phyloP scores from a whole-genome alignment of 2,888 invertebrate genomes.

The Odontomyia ornata region DNA sequence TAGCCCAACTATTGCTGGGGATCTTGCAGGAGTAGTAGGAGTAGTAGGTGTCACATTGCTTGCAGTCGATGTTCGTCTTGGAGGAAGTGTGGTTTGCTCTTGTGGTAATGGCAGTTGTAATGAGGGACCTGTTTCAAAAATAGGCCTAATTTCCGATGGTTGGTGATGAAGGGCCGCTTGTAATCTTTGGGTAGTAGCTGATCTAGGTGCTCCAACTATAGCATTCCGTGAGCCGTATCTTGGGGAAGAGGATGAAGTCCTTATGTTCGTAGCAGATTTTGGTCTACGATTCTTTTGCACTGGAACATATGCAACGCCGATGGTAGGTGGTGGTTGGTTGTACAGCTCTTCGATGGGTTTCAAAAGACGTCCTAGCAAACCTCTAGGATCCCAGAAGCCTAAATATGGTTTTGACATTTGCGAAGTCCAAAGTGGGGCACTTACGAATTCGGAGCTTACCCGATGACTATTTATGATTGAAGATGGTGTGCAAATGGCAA shows the following conservation, averaged over 20 bases:
- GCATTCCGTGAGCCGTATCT: neutral
- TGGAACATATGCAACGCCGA: conserved; percentile 28
- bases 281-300: neutral
- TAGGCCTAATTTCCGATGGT: neutral
- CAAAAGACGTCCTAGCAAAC: conserved; percentile 24
- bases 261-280: neutral
- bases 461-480: conserved; percentile 24
- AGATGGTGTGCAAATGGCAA: neutral
- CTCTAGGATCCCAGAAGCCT: conserved; percentile 43
- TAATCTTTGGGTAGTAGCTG: neutral
- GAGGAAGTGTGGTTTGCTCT: neutral
- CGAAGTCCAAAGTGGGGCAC: conserved; percentile 8
- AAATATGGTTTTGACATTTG: conserved; percentile 6
- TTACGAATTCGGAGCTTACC: conserved; percentile 15
- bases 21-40: neutral
- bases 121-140: neutral
- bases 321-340: conserved; percentile 6
- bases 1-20: neutral
- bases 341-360: conserved; percentile 13
- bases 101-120: neutral
- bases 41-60: neutral
- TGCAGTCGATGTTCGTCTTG: neutral
- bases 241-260: neutral
- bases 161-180: neutral
- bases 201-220: neutral